Conservation (phyloP, 2,888 invertebrate genomes). For the Clivina fossor region DNA sequence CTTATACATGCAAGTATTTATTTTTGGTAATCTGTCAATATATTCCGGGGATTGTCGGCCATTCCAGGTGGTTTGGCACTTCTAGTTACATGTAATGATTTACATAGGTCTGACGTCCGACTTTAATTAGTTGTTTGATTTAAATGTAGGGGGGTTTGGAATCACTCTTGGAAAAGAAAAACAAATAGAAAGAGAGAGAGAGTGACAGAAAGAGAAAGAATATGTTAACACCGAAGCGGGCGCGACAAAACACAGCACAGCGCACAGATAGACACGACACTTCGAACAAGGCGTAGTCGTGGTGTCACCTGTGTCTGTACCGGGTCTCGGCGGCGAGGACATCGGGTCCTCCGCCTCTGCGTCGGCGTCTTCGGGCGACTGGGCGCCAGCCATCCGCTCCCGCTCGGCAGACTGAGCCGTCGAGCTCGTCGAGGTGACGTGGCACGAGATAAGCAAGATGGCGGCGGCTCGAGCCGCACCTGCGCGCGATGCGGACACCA, state of each 20-base stretch:
- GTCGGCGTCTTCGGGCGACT: conserved; percentile 61
- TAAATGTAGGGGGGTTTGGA: too few relatives aligned
- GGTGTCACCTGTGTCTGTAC: conserved; percentile 30
- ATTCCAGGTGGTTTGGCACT: too few relatives aligned
- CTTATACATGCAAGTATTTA: too few relatives aligned
- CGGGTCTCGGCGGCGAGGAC: conserved; percentile 37
- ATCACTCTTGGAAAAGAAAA: too few relatives aligned
- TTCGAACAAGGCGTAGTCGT: too few relatives aligned
- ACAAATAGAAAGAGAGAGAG: background rate
- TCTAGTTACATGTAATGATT: too few relatives aligned
- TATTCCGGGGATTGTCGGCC: too few relatives aligned
- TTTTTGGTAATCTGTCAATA: too few relatives aligned
- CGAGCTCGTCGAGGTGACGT: conserved; percentile 59
- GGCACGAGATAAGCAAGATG: conserved; percentile 93
- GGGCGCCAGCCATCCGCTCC: conserved; percentile 52
- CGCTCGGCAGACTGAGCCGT: too few relatives aligned
- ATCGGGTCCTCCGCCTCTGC: too few relatives aligned
- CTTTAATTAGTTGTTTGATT: too few relatives aligned
- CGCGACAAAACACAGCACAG: conserved; percentile 19
- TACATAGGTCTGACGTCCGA: too few relatives aligned
- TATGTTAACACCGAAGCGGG: conserved; percentile 12
- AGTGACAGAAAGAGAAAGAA: background rate
- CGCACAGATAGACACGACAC: conserved; percentile 20
- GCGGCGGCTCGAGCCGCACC: conserved; percentile 92
- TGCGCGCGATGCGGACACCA: conserved; percentile 82